phyloP scores from a whole-genome alignment of 2,888 invertebrate genomes.

The Homarus gammarus region DNA sequence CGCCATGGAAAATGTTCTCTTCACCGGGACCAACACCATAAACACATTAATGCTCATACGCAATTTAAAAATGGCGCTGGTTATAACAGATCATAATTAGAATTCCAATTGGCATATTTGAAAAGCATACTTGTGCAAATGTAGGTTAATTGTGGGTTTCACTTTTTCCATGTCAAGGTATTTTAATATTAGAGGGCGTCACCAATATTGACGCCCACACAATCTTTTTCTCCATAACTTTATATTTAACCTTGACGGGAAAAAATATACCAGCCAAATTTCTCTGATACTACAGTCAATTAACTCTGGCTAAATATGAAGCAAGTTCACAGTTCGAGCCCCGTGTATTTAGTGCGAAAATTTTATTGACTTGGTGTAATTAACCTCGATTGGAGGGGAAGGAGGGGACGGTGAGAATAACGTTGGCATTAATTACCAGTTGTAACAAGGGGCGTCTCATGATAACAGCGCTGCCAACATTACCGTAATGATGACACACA shows the following conservation, averaged over 20 bases:
- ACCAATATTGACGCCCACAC: not conserved
- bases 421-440: too few relatives aligned
- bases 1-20: conserved; percentile 54
- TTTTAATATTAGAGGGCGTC: not conserved
- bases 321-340: not conserved
- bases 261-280: not conserved
- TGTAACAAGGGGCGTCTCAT: too few relatives aligned
- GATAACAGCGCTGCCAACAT: too few relatives aligned
- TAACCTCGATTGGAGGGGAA: not conserved
- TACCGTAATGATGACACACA: too few relatives aligned
- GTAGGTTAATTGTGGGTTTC: conserved; percentile 14
- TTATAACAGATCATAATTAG: conserved; percentile 21
- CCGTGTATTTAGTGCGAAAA: not conserved
- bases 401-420: not conserved
- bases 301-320: not conserved
- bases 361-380: not conserved
- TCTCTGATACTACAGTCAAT: not conserved
- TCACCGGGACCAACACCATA: conserved; percentile 21
- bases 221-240: not conserved
- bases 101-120: conserved; percentile 23
- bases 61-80: conserved; percentile 10
- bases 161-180: not conserved
- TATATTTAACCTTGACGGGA: not conserved
- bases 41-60: not conserved
- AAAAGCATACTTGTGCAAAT: conserved; percentile 21